phyloP scores from a whole-genome alignment of 2,797 vertebrate genomes.

The Hemibagrus guttatus region DNA sequence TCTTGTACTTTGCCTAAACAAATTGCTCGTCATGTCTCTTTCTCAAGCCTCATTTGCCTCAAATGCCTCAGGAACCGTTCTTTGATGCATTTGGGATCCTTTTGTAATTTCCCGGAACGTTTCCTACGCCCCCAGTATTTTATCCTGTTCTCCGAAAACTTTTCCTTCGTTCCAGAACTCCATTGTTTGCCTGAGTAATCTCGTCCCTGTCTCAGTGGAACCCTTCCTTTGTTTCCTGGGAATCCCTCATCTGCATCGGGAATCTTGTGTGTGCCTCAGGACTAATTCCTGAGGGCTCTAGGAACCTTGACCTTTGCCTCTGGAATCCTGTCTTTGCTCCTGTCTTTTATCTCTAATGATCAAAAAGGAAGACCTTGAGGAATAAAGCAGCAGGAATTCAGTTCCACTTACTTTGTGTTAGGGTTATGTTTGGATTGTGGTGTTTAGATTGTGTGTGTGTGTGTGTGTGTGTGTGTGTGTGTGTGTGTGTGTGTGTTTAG shows the following conservation, averaged over 20 bases:
- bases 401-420: not conserved
- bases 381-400: not conserved
- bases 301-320: conserved; percentile 26
- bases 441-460: conserved; percentile 18
- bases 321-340: not conserved
- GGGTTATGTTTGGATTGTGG: conserved; percentile 7
- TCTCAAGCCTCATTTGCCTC: not conserved
- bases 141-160: not conserved
- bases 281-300: conserved; percentile 5
- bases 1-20: not conserved
- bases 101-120: not conserved
- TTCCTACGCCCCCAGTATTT: not conserved
- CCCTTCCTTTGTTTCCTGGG: not conserved
- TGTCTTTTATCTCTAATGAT: conserved; percentile 11
- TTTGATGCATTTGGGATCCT: not conserved
- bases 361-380: not conserved
- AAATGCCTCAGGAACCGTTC: not conserved
- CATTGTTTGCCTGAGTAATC: conserved; percentile 3
- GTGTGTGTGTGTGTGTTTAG: not conserved
- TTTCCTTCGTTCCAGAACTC: not conserved
- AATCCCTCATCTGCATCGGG: conserved; percentile 3
- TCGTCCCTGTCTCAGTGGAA: not conserved
- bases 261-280: not conserved
- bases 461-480: conserved; percentile 11
- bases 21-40: not conserved